Evolutionary conservation across 1,140 invertebrate genomes (phyloP).

Genomic region (Drosophila takahashii): DNA sequence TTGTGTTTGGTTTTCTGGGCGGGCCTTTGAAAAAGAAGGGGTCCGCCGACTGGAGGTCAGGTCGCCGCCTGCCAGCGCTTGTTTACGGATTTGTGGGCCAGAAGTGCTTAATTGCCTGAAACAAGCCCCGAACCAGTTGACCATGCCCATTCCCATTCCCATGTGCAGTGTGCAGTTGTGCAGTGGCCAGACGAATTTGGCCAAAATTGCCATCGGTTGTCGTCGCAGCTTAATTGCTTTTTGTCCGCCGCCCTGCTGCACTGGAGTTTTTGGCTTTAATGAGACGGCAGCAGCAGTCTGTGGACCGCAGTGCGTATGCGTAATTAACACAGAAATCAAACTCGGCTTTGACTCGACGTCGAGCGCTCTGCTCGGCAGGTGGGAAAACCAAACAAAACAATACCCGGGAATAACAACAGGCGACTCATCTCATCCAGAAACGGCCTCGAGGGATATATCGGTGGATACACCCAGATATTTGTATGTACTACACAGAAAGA

Average conservation of each 20-base stretch:
- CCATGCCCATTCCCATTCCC: slow-evolving; percentile 49
- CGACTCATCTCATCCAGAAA: no score
- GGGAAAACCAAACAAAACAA: slow-evolving; percentile 16
- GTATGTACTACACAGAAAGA: no score
- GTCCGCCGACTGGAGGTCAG: slow-evolving; percentile 4
- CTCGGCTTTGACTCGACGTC: not conserved
- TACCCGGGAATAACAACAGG: slow-evolving; percentile 32
- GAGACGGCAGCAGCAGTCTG: slow-evolving; percentile 35
- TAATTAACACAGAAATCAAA: slow-evolving; percentile 70
- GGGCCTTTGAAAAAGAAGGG: slow-evolving; percentile 5
- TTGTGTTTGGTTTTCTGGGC: not conserved
- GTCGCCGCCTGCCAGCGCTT: slow-evolving; percentile 12
- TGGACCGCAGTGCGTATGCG: slow-evolving; percentile 57
- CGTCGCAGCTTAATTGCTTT: slow-evolving; percentile 62
- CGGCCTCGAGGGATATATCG: not conserved
- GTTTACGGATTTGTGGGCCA: slow-evolving; percentile 45
- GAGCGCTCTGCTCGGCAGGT: slow-evolving; percentile 17
- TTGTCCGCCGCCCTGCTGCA: slow-evolving; percentile 30
- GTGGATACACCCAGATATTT: slow-evolving; percentile 4
- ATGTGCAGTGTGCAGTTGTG: not conserved
- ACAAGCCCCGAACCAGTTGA: slow-evolving; percentile 51
- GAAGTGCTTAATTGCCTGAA: slow-evolving; percentile 47
- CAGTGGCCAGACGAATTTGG: slow-evolving; percentile 55
- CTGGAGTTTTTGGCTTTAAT: slow-evolving; percentile 47
- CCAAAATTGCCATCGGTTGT: slow-evolving; percentile 56